These are phyloP conservation scores for Rhipidura dahli DNA, from an alignment of 2,113 vertebrate genomes.

Conservation along the genomic window DNA sequence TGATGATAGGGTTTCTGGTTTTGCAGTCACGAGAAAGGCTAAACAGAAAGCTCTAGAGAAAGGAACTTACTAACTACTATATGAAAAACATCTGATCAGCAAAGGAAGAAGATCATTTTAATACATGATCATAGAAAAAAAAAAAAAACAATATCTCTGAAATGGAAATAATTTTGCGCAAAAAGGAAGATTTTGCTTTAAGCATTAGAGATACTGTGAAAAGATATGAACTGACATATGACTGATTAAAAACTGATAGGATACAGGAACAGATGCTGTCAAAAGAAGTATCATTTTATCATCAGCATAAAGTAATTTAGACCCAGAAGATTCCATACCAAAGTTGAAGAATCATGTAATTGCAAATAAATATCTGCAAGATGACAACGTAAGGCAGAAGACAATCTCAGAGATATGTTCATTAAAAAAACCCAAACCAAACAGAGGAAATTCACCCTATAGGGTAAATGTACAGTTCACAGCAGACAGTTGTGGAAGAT, in stretches of 20 bases:
- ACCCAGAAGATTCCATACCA: background rate
- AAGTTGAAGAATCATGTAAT: background rate
- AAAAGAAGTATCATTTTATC: background rate
- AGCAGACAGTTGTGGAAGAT: background rate
- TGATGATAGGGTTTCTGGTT: background rate
- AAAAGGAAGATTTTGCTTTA: background rate
- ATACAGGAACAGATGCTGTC: background rate
- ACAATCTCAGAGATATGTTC: background rate
- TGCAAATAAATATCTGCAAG: background rate
- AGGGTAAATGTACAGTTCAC: background rate
- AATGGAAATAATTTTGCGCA: background rate
- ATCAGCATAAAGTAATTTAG: background rate
- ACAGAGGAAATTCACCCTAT: background rate
- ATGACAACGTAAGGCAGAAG: background rate
- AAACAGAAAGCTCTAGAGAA: background rate
- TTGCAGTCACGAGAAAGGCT: background rate
- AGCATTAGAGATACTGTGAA: background rate
- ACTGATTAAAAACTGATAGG: background rate
- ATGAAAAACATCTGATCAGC: background rate
- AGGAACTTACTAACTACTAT: background rate
- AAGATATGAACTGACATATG: background rate
- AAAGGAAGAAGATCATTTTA: background rate
- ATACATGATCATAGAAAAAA: fast-evolving
- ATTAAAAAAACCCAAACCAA: background rate
- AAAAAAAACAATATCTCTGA: background rate